Conservation (phyloP, 2,113 vertebrate genomes). For the Xyliphius kryptos region DNA sequence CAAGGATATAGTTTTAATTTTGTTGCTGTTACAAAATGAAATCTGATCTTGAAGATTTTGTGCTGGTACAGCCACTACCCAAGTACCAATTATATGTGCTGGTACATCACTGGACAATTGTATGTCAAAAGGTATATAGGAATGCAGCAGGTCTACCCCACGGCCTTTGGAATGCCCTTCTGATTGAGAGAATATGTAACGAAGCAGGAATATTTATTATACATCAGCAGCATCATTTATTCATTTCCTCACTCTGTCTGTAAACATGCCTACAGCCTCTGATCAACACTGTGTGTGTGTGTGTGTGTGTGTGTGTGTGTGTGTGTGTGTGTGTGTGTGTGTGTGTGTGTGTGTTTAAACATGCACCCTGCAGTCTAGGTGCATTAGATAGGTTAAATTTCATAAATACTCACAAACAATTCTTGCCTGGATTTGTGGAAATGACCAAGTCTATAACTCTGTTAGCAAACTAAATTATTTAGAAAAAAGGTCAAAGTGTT, state of each 20-base stretch:
- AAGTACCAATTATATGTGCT: too few relatives aligned
- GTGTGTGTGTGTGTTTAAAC: background rate
- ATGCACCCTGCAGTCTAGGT: background rate
- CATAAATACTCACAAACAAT: constrained; percentile 15
- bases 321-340: constrained; percentile 21
- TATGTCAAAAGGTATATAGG: constrained; percentile 2
- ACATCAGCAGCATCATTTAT: constrained; percentile 69
- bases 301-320: constrained; percentile 30
- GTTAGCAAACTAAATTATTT: constrained; percentile 36
- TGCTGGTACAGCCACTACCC: too few relatives aligned
- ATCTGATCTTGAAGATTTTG: too few relatives aligned
- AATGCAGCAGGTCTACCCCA: constrained; percentile 4
- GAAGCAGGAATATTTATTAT: constrained; percentile 67
- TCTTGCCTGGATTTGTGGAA: constrained; percentile 14
- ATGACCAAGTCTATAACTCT: constrained; percentile 10
- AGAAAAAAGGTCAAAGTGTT: constrained; percentile 29
- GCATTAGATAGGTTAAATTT: constrained; percentile 18
- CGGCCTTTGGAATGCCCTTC: constrained; percentile 54
- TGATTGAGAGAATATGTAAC: constrained; percentile 67
- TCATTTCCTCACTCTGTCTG: constrained; percentile 61
- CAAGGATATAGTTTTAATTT: too few relatives aligned
- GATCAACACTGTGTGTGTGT: constrained; percentile 40
- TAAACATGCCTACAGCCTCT: constrained; percentile 55
- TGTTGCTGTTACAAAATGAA: too few relatives aligned
- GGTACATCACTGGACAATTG: constrained; percentile 4